Conservation (phyloP, 2,113 vertebrate species). For the Leucosticte australis region DNA sequence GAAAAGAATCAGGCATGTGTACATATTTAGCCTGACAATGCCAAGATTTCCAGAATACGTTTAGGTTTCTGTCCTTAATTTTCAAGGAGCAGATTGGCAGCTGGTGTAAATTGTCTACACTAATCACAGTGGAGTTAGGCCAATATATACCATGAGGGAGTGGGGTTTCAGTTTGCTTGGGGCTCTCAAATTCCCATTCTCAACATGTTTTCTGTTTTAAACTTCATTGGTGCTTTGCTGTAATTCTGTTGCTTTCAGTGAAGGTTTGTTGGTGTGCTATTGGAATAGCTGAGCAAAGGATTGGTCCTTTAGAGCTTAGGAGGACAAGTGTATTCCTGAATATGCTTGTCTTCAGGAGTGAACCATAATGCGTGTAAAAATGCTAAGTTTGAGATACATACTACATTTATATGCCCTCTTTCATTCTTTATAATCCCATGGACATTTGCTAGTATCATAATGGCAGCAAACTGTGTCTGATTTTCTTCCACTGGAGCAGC, state of each 20-base stretch:
- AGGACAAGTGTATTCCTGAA: not conserved
- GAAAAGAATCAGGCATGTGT: slow-evolving; percentile 61
- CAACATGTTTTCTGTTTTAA: not conserved
- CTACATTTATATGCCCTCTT: not conserved
- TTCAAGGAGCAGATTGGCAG: slow-evolving; percentile 10
- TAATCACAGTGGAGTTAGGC: not conserved
- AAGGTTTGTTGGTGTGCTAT: not conserved
- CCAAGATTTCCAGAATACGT: slow-evolving; percentile 45
- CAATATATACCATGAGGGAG: not conserved
- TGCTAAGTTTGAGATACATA: not conserved
- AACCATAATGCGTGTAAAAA: not conserved
- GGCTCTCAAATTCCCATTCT: not conserved
- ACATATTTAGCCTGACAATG: slow-evolving; percentile 60
- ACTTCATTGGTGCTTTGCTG: not conserved
- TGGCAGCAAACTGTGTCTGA: not conserved
- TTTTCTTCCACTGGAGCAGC: not conserved
- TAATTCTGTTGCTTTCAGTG: not conserved
- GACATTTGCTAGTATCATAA: not conserved
- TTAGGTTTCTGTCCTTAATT: slow-evolving; percentile 56
- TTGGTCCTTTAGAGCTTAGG: not conserved
- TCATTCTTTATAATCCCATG: not conserved
- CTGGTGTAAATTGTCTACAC: slow-evolving; percentile 4
- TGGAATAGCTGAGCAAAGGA: not conserved
- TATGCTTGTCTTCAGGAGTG: not conserved
- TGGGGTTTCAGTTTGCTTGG: not conserved